Evolutionary conservation across 2,888 invertebrate genomes (phyloP), one percentile per base, ranked within the genome.

Genomic region (Campopleginae sp.): DNA sequence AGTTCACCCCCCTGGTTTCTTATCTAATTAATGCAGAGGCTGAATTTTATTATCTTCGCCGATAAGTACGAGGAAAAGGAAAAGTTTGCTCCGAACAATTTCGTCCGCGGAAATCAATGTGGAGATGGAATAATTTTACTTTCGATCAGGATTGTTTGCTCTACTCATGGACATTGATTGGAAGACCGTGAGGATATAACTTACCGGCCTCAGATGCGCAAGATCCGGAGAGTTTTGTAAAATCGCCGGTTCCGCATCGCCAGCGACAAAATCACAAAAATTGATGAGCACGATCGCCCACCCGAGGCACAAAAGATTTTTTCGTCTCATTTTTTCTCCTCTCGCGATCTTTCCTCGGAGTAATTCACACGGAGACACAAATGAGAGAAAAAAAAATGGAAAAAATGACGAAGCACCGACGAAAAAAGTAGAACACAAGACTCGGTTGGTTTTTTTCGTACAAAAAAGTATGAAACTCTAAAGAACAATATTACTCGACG

Each of bases 221-320:
- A 89, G 79, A 2, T 91, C 91, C 27, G 88, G 66, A 4, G 85
- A 31, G 51, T 80, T 87, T 8, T 87, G 63, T 1, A 89, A 84
- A 68, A 91, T 90, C 58, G 88, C 87, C 0, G 92, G 90, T 58
- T 90, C 92, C n/a, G 90, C 92, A 54, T 92, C 92, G 8, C 90
- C 92, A 10, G 84, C 70, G 44, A 87, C 89, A 42, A 87, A 80
- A 61, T 82, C 85, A 51, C 76, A 86, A 31, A 86, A 77, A 61
- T 87, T 85, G 48, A 91, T 75, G 81, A 90, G 31, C 79, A 91
- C 80, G 31, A 88, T 81, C 82, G 88, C 85, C 89, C 90, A 90
- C 81, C 90, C 85, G 74, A 91, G 87, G 48, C 89, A 89, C 89
- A 88, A 78, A 42, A 87, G 66, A 90, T 86, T 61, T 65, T 71